Base-by-base conservation (phyloP, 2,888 invertebrate species). In the Colostygia pectinataria region DNA sequence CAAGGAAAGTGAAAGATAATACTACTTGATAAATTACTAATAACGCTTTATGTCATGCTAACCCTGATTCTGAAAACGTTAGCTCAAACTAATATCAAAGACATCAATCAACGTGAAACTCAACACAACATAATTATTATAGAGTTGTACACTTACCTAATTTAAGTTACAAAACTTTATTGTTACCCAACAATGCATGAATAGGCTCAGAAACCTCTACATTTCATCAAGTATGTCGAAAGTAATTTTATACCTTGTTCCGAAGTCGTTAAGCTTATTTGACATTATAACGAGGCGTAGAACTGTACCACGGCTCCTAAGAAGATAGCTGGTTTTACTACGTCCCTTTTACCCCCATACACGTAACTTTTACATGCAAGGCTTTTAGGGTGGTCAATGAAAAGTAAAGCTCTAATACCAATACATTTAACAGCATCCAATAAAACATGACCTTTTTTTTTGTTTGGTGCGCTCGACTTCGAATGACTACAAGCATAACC, bases 241-340 rank as follows among this genome's bases (percentile, higher is more conserved):
- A 42, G 36, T 46, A 41, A 51, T 46, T 41, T 32, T 51, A 51
- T 37, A 44, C 37, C 45, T 33, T 45, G 51, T 41, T 37, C 10
- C 28, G 13, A 41, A 51, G 37, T 41, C 24, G 14, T 46, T 41
- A 46, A 51, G 45, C 32, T 46, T 32, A 51, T 51, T 51, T 45
- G 31, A 18, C 28, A 38, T 45, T 29, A 23, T 31, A 50, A 27
- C 38, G 39, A 43, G 31, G 38, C 38, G 33, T 29, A 23, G 23
- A 32, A 28, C 15, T 38, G 36, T 31, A 24, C 9, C 34, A 34
- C 9, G 23, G 20, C 12, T 32, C 5, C 20, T 5, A 8, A n/a
- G 3, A 13, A 13, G 12, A 37, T n/a, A 44, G 25, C 38, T 32
- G 27, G 38, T 10, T 34, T 20, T 33, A 27, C 33, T 25, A 10